Base-by-base conservation (phyloP, 2,797 vertebrate genomes). In the Melanitta fusca region DNA sequence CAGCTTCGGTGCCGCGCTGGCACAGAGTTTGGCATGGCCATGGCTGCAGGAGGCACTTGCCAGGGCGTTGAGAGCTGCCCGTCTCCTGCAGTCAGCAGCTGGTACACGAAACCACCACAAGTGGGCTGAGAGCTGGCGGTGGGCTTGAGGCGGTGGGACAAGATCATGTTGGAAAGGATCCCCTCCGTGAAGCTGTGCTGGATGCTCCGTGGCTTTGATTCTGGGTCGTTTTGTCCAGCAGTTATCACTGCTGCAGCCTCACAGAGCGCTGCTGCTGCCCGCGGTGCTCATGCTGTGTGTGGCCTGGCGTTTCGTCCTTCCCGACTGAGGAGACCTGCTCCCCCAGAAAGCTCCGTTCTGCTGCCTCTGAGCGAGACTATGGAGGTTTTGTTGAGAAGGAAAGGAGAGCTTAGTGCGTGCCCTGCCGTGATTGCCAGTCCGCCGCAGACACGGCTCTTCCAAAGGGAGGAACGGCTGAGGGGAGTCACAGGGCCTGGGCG, bases 231-330 rank as follows among this genome's bases (percentile, higher is more conserved):
- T 71, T 70, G 45, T 85, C 20, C n/a, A 19, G 36, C 5, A 16
- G 38, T 38, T 73, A 18, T 25, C 43, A 19, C 61, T 61, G 10
- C 24, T 79, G 57, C 18, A 10, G 21, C 34, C 4, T 83, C 32
- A 7, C 47, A 47, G 57, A 10, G 10, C 64, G 34, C 65, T 57
- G 4, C 22, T 56, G 39, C 43, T 77, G 38, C 34, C 73, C 12
- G 1, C 65, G 65, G 81, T 82, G 25, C 54, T 87, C 13, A 3
- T n/a, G 22, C 18, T 20, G 0, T 8, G 13, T 20, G 0, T 8
- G 13, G 56, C 47, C 28, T 51, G 13, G 10, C 65, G 4, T 7
- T 68, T 56, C 13, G 34, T 45, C 16, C 32, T 28, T 75, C 75
- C 43, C 66, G 25, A 57, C 10, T 12, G 3, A 39, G 68, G 36